Evolutionary conservation across 1,140 invertebrate genomes (phyloP).

Genomic region (Macrocentrus cingulum): DNA sequence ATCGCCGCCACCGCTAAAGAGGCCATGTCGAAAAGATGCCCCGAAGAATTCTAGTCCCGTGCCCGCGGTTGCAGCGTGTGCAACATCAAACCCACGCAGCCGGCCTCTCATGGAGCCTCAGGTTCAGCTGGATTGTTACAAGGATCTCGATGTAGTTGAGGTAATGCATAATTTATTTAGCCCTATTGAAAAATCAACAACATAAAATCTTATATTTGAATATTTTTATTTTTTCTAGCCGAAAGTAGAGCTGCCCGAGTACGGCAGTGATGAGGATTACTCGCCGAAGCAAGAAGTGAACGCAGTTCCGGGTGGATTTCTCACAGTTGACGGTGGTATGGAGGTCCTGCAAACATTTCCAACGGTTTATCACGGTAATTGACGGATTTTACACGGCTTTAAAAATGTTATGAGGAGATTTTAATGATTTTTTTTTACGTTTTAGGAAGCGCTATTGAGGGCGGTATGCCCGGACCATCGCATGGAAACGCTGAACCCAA

Average conservation of each 20-base stretch:
- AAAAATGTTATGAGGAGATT: too few species aligned
- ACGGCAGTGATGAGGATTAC: slow-evolving; percentile 62
- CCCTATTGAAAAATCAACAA: slow-evolving; percentile 7
- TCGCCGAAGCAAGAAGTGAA: slow-evolving; percentile 55
- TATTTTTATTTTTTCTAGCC: slow-evolving; percentile 46
- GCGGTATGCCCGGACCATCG: slow-evolving; percentile 54
- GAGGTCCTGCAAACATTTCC: slow-evolving; percentile 56
- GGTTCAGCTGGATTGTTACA: slow-evolving; percentile 59
- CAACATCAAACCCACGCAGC: slow-evolving; percentile 49
- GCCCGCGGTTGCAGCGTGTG: slow-evolving; percentile 46
- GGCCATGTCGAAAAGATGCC: slow-evolving; percentile 59
- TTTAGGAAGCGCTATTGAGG: slow-evolving; percentile 52
- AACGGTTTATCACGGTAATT: slow-evolving; percentile 52
- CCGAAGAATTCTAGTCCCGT: slow-evolving; percentile 59
- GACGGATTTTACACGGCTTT: not conserved
- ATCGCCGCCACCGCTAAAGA: slow-evolving; percentile 57
- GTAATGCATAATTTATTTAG: slow-evolving; percentile 38
- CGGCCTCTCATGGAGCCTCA: slow-evolving; percentile 56
- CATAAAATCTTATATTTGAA: slow-evolving; percentile 3
- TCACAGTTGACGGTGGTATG: slow-evolving; percentile 57
- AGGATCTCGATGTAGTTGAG: slow-evolving; percentile 59
- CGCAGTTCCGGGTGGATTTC: slow-evolving; percentile 53
- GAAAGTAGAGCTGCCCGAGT: slow-evolving; percentile 64
- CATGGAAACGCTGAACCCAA: slow-evolving; percentile 52
- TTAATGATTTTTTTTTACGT: slow-evolving; percentile 7